Evolutionary conservation across 2,113 vertebrate genomes (phyloP).

Genomic region (Brienomyrus longianalis): DNA sequence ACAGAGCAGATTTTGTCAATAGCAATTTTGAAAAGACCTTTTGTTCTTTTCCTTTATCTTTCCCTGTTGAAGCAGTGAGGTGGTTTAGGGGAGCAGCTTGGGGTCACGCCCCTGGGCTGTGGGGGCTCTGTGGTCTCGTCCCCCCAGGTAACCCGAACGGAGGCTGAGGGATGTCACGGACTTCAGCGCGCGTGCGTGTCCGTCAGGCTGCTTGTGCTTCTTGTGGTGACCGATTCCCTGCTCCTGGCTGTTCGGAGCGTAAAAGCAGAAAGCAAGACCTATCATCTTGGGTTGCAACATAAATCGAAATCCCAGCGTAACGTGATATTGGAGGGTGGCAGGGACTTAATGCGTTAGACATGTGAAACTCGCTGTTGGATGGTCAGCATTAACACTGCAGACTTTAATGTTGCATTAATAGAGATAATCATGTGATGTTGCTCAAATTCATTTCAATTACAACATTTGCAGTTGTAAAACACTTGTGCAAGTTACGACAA

Average conservation of each 20-base stretch:
- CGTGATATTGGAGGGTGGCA: neutral
- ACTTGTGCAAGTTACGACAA: neutral
- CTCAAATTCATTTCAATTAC: neutral
- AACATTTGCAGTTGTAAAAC: neutral
- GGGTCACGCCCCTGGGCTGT: neutral
- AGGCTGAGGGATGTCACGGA: neutral
- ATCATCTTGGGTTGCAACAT: neutral
- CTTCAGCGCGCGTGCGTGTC: neutral
- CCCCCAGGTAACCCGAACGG: neutral
- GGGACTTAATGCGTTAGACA: neutral
- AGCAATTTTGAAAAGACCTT: neutral
- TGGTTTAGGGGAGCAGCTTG: neutral
- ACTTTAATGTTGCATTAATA: neutral
- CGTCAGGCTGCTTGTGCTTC: neutral
- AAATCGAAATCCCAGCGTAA: neutral
- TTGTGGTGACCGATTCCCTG: neutral
- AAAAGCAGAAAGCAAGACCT: neutral
- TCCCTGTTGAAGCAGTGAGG: neutral
- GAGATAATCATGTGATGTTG: neutral
- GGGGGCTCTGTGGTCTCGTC: neutral
- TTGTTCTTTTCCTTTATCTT: neutral
- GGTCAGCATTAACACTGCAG: neutral
- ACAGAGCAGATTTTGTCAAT: neutral
- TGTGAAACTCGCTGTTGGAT: neutral
- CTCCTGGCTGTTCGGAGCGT: neutral